Percentiles rank a stretch among this genome's conserved stretches.
These are phyloP conservation scores for Pterocles orientalis DNA, from an alignment of 2,113 vertebrate species.

Conservation along the genomic window DNA sequence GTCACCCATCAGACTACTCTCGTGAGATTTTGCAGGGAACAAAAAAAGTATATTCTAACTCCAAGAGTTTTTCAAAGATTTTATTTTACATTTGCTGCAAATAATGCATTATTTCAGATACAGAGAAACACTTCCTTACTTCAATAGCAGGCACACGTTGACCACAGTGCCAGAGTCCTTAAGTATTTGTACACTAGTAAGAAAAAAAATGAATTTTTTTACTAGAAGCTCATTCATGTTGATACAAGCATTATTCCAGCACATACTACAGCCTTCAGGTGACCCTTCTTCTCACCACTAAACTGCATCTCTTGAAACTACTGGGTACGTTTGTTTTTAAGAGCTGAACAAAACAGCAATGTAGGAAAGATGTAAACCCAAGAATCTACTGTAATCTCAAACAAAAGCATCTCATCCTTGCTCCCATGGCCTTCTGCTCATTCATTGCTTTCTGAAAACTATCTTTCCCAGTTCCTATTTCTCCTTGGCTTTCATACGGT, in stretches of 20 bases:
- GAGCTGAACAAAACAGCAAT: not conserved
- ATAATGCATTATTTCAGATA: not conserved
- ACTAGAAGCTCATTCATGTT: not conserved
- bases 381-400: not conserved
- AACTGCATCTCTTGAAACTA: not conserved
- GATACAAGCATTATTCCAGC: not conserved
- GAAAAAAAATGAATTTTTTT: not conserved
- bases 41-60: not conserved
- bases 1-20: not conserved
- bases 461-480: not conserved
- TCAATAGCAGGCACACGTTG: rapidly evolving
- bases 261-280: not conserved
- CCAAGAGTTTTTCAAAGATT: not conserved
- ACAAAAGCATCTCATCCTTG: not conserved
- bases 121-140: not conserved
- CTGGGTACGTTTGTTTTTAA: rapidly evolving
- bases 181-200: rapidly evolving
- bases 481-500: not conserved
- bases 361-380: not conserved
- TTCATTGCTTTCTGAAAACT: not conserved
- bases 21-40: not conserved
- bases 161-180: not conserved
- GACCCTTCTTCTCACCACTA: not conserved
- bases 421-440: not conserved
- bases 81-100: not conserved